Conservation (phyloP, 1,140 invertebrate genomes). For the Nymphalis io region DNA sequence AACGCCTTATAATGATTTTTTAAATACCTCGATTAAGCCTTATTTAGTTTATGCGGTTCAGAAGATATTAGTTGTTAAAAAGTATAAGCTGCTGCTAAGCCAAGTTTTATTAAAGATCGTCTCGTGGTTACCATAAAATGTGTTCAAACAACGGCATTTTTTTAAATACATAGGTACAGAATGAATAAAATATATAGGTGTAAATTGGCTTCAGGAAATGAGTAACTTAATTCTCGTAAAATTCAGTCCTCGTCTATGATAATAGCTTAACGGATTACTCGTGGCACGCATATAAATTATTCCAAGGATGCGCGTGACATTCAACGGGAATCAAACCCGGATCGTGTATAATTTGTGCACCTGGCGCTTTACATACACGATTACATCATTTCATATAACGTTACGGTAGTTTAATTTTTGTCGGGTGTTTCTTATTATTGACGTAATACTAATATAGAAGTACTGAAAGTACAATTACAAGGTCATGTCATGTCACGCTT, state of each 20-base stretch:
- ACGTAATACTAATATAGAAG: not conserved
- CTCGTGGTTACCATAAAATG: too few species aligned
- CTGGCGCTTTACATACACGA: not conserved
- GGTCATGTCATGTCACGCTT: too few species aligned
- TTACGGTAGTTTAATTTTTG: not conserved
- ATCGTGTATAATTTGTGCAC: conserved; percentile 3
- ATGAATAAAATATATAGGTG: not conserved
- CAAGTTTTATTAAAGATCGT: too few species aligned
- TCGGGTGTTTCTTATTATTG: not conserved
- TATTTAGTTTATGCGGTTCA: too few species aligned
- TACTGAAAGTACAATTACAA: too few species aligned
- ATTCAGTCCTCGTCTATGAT: conserved; percentile 27
- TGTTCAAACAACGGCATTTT: too few species aligned
- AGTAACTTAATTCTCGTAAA: conserved; percentile 7
- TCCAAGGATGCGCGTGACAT: conserved; percentile 12
- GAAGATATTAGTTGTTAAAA: too few species aligned
- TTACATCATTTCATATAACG: not conserved
- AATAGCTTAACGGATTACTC: conserved; percentile 28
- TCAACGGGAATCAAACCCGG: conserved; percentile 20
- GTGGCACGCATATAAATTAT: conserved; percentile 28
- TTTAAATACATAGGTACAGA: too few species aligned
- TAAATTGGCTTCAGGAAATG: not conserved
- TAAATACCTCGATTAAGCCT: too few species aligned
- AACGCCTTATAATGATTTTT: too few species aligned
- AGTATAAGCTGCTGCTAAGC: too few species aligned